Base-by-base conservation (phyloP, 30 jellyfish, hydroid and myxozoan genomes). In the Aurelia aurita region DNA sequence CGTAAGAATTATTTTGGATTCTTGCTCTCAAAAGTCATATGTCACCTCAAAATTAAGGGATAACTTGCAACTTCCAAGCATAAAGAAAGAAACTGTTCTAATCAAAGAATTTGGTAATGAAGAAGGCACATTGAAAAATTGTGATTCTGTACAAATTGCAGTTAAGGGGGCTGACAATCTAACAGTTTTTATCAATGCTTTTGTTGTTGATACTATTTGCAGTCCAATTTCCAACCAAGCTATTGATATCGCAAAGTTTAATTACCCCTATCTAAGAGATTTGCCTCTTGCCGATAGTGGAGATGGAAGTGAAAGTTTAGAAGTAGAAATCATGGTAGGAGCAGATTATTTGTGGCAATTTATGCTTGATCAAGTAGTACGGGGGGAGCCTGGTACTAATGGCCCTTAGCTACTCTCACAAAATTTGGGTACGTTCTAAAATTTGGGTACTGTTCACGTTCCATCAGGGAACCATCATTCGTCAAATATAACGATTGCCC, bases 381-480 rank as follows among this genome's bases (percentile, higher is more conserved):
- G 82, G 65, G 82, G 82, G 65, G 44, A 25, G 82, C 9, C 32
- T 22, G 82, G 82, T 5, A 19, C 14, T 20, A n/a, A n/a, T n/a
- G 77, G 80, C 16, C 73, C 82, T 9, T 22, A 61, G 25, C 72
- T 63, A 58, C 84, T 44, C 45, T 22, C 46, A 45, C 85, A 8
- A 8, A 49, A 3, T 31, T 79, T 60, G 90, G 90, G 13, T 79
- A 63, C 54, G 34, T 79, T 21, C 43, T 79, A 2, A 29, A 31
- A 35, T n/a, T n/a, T n/a, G n/a, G 90, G 90, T 53, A 71, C 90
- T 15, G 64, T 79, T 18, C 53, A 31, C 3, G 88, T 55, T 20
- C 53, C 15, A 21, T 21, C 20, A 8, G 9, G 47, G 31, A 27
- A n/a, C 72, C 39, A 3, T 6, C 20, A 45, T 20, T 47, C 65